Evolutionary conservation across 2,888 invertebrate genomes (phyloP).

Genomic region (Machimus rusticus): DNA sequence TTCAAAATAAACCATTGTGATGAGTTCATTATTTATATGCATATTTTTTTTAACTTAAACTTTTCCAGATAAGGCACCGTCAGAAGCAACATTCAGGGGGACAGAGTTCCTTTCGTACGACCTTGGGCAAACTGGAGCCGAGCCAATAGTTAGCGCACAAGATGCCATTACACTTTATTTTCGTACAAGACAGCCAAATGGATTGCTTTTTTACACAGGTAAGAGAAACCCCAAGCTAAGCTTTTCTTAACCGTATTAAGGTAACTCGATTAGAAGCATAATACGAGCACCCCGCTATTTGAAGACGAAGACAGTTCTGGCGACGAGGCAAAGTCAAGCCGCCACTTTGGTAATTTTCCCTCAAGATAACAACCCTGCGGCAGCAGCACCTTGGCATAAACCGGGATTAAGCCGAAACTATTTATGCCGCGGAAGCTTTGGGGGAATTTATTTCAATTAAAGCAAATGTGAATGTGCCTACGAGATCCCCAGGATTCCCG

Average conservation of each 20-base stretch:
- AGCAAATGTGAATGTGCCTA: neutral
- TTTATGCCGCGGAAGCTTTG: neutral
- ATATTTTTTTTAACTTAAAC: conserved; percentile 2
- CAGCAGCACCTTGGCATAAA: neutral
- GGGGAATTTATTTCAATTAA: conserved; percentile 1
- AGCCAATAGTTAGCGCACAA: conserved; percentile 88
- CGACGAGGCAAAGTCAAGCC: neutral
- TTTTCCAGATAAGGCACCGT: conserved; percentile 84
- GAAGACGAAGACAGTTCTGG: neutral
- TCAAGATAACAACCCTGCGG: neutral
- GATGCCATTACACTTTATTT: conserved; percentile 91
- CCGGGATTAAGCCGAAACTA: neutral
- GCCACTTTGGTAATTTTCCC: conserved; percentile 5
- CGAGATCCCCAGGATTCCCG: neutral
- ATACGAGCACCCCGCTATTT: neutral
- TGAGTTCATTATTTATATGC: neutral
- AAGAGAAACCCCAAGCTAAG: conserved; percentile 52
- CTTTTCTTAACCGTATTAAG: neutral
- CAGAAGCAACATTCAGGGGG: conserved; percentile 92
- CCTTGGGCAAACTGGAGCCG: conserved; percentile 83
- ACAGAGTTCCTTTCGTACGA: conserved; percentile 92
- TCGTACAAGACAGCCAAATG: conserved; percentile 90
- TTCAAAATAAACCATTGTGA: conserved; percentile 8
- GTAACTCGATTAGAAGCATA: conserved; percentile 10
- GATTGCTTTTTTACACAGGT: conserved; percentile 93